Base-by-base conservation (phyloP, 2,113 vertebrate species). In the Leuciscus idus region DNA sequence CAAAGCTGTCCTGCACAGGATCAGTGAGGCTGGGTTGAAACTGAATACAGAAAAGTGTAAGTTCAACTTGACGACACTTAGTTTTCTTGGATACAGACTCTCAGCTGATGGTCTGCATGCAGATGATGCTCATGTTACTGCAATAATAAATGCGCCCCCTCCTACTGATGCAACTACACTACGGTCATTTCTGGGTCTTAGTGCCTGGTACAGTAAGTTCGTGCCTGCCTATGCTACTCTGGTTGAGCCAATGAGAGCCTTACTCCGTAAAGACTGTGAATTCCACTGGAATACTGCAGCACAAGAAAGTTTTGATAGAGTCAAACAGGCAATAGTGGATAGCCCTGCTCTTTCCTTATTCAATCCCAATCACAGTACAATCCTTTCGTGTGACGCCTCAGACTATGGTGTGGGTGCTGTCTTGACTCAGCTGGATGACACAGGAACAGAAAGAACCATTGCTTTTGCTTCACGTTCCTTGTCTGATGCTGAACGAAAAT, bases 41-140 rank as follows among this genome's bases (percentile, higher is more conserved):
- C 62, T 78, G 9, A 87, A 87, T 78, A 57, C 46, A 26, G 72
- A 82, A 6, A 86, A 84, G 57, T 89, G 81, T 4, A 46, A 79
- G 33, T 46, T 86, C 4, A 26, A 59, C 33, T 39, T 84, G 33
- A 86, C 73, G 1, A 83, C 75, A 39, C 78, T 86, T 28, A 77
- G 30, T n/a, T 88, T 86, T 17, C 80, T 85, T 8, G 86, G 84
- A 9, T 36, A 85, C 30, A 85, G 12, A 33, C 13, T 87, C 8
- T 26, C 19, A 64, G 43, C 73, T 39, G 86, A 85, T 3, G 83
- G 86, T 19, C 23, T 89, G 30, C 61, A 36, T 3, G 73, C 52
- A 52, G 64, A 86, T 48, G 74, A 84, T 8, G 4, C 46, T 9
- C 86, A 89, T 28, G 43, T 75, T 17, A 74, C 73, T 72, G 88